These are phyloP conservation scores for Chondrosia reniformis DNA, from an alignment of 37 sponge, comb jelly and placozoan species.

Conservation along the genomic window DNA sequence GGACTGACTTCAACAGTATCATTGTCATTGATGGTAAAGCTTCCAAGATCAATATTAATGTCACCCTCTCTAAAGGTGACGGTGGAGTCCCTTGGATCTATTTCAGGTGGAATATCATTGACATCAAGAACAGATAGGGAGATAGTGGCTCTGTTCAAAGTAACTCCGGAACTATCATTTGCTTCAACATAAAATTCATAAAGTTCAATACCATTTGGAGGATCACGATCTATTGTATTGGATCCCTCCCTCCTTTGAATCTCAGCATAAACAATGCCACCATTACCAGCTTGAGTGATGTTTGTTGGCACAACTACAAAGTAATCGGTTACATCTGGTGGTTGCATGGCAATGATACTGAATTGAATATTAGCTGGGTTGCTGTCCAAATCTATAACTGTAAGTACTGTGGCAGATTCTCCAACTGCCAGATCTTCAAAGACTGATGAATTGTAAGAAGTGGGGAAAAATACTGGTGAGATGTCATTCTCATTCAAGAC, in stretches of 20 bases:
- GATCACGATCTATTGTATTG: neutral
- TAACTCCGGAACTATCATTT: neutral
- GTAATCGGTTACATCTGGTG: neutral
- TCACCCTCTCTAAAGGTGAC: neutral
- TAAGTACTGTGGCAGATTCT: neutral
- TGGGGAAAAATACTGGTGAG: slow-evolving; percentile 33
- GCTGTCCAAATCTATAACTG: neutral
- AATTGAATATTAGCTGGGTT: neutral
- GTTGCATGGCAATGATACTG: neutral
- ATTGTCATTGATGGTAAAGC: slow-evolving; percentile 32
- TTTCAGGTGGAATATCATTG: neutral
- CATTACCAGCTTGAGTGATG: neutral
- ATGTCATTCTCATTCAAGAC: slow-evolving; percentile 63
- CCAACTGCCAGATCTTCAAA: slow-evolving; percentile 28
- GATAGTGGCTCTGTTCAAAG: neutral
- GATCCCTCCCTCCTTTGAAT: neutral
- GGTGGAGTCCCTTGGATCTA: neutral
- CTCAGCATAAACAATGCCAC: neutral
- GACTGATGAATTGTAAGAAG: neutral
- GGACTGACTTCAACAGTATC: slow-evolving; percentile 37
- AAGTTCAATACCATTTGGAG: neutral
- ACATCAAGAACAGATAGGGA: neutral
- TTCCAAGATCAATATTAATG: neutral
- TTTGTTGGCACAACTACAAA: neutral
- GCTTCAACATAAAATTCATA: neutral